Evolutionary conservation across 2,888 invertebrate species (phyloP), one percentile per base, ranked within the genome.

Genomic region (Leptogaster cylindrica): DNA sequence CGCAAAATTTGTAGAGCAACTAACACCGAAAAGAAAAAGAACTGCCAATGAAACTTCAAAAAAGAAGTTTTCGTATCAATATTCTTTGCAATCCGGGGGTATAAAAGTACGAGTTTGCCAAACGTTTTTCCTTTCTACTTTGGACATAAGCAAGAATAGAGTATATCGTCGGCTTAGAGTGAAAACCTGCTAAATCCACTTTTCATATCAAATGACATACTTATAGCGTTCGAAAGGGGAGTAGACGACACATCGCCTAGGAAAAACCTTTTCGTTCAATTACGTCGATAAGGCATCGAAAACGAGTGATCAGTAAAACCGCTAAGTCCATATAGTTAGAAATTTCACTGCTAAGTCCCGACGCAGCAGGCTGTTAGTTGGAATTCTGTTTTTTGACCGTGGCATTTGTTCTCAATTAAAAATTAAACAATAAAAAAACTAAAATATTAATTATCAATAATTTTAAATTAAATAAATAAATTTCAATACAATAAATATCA

Each of bases 311-410:
- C 5, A 39, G 39, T 39, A 39, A 39, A 39, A 39, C 39, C 10
- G 39, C 39, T 39, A 39, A 39, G 14, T 39, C 39, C 39, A 39
- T 39, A 10, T 14, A 39, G 39, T 39, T 39, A 10, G n/a, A 3
- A 39, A 39, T 39, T 14, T 39, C 39, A 14, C 39, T 39, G 39
- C 39, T 39, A 39, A 39, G 39, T 39, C n/a, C 39, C 39, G 39
- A 39, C 39, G 10, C 39, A 39, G 14, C 39, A 12, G 39, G 10
- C 39, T 12, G 39, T 39, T 39, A 12, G 3, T 39, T n/a, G n/a
- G n/a, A n/a, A n/a, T 7, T 39, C 3, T 10, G 10, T 3, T 39
- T 39, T 39, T 39, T 14, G 10, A 39, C 39, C 5, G n/a, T 10
- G 3, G 39, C 39, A 39, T 14, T 39, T 39, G 5, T 39, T 39